A percentile compares a stretch with the other conserved stretches of the same genome.
phyloP scores from a whole-genome alignment of 2,113 vertebrate genomes.

The Cnemophilus loriae region DNA sequence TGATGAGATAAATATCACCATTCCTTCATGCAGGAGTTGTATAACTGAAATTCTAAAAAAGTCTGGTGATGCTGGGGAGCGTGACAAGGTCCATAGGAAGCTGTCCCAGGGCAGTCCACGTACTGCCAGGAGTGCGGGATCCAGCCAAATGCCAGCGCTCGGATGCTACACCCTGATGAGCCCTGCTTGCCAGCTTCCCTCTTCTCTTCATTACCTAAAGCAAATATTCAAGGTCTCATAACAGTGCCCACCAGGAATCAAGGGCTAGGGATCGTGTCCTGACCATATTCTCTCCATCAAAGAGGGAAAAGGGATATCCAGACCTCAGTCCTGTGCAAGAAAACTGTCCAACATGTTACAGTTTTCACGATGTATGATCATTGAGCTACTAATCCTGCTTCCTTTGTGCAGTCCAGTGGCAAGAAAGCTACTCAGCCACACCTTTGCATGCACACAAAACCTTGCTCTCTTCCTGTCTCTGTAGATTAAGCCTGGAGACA shows the following conservation, averaged over 20 bases:
- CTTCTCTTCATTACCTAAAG: neutral
- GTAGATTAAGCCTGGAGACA: neutral
- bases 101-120: neutral
- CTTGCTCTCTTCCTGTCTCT: neutral
- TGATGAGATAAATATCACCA: neutral
- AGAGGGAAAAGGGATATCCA: neutral
- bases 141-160: neutral
- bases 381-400: neutral
- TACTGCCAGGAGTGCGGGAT: neutral
- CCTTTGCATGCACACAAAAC: neutral
- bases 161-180: neutral
- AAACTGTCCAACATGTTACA: neutral
- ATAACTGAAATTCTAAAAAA: neutral
- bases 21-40: neutral
- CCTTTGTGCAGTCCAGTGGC: neutral
- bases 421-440: neutral
- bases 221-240: neutral
- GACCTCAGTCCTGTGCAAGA: neutral
- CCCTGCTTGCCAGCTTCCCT: neutral
- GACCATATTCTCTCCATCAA: neutral
- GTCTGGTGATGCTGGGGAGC: neutral
- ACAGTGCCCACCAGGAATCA: neutral
- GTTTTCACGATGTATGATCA: neutral
- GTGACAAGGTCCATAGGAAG: neutral
- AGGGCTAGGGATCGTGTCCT: neutral